phyloP scores from a whole-genome alignment of 2,797 vertebrate genomes.

The Scolopax bukidnonensis region DNA sequence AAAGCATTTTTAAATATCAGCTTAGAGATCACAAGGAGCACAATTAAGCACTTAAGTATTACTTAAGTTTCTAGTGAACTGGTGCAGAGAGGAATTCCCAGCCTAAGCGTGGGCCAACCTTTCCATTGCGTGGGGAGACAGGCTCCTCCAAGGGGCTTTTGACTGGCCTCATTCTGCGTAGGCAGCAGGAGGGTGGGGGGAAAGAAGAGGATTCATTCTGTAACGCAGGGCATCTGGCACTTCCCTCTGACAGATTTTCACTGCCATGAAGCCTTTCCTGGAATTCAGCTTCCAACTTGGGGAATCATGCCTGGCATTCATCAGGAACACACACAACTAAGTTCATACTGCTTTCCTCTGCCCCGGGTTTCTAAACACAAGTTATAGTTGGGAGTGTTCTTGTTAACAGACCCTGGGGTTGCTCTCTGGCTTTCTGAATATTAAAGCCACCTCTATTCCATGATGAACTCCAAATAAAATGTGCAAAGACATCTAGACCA shows the following conservation, averaged over 20 bases:
- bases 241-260: not conserved
- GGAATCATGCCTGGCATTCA: rapidly evolving
- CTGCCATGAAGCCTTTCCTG: not conserved
- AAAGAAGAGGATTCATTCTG: not conserved
- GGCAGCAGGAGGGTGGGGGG: not conserved
- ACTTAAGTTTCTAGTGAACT: not conserved
- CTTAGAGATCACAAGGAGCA: not conserved
- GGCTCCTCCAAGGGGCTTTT: rapidly evolving
- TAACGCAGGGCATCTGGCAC: no score
- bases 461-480: not conserved
- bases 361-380: not conserved
- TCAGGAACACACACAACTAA: not conserved
- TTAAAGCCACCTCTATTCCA: not conserved
- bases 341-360: not conserved
- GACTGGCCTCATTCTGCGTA: rapidly evolving
- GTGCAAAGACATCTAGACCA: not conserved
- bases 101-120: not conserved
- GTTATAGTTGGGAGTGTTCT: not conserved
- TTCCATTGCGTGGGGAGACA: rapidly evolving
- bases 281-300: not conserved
- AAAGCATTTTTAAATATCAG: not conserved
- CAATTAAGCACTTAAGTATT: not conserved
- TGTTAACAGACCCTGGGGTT: not conserved
- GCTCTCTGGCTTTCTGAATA: not conserved
- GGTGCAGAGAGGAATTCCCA: not conserved